Evolutionary conservation across 2,113 vertebrate species (phyloP).

Genomic region (Uria lomvia): DNA sequence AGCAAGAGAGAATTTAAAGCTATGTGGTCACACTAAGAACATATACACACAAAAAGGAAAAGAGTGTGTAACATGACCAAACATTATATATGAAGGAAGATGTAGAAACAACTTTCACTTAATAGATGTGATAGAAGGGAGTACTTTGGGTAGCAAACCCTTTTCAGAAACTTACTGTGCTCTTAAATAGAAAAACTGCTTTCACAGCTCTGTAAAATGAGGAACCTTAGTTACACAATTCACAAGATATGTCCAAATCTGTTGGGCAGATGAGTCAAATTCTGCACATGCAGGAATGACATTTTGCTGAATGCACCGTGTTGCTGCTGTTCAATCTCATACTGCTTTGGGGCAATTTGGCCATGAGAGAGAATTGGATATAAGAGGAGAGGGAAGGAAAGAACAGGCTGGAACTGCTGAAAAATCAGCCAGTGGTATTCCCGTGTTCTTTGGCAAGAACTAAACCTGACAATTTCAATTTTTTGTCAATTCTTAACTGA

Average conservation of each 20-base stretch:
- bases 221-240: not conserved
- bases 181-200: not conserved
- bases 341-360: not conserved
- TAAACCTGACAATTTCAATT: not conserved
- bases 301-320: not conserved
- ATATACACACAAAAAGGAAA: not conserved
- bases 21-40: not conserved
- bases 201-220: not conserved
- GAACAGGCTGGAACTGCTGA: not conserved
- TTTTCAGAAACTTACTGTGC: not conserved
- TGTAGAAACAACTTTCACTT: not conserved
- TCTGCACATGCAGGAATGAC: not conserved
- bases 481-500: not conserved
- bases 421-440: not conserved
- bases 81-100: not conserved
- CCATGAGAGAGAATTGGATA: not conserved
- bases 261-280: not conserved
- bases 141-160: not conserved
- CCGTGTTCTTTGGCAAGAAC: not conserved
- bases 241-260: not conserved
- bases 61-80: not conserved
- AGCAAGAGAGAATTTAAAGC: not conserved
- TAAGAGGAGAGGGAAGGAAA: not conserved
- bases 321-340: not conserved
- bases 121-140: not conserved